Percentiles rank a stretch among this genome's conserved stretches.
phyloP scores from a whole-genome alignment of 2,113 vertebrate genomes.

The Tricholaema leucomelas region DNA sequence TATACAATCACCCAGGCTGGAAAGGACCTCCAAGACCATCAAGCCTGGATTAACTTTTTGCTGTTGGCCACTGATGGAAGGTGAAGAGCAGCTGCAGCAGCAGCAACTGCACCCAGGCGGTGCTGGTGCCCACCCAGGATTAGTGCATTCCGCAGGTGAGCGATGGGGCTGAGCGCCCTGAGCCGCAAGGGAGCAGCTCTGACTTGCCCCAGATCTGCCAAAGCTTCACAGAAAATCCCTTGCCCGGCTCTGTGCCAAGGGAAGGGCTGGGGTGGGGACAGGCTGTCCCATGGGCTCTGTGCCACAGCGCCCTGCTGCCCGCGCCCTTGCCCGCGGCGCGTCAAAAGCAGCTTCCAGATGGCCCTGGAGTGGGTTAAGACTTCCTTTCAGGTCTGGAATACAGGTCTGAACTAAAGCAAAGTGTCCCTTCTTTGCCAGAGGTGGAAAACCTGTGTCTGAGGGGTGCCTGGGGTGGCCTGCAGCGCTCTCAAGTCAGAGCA shows the following conservation, averaged over 20 bases:
- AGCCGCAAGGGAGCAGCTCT: accelerated
- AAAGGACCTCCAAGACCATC: too few species aligned
- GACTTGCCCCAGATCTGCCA: accelerated
- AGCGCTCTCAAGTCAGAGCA: neutral
- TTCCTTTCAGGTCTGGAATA: neutral
- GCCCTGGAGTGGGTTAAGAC: neutral
- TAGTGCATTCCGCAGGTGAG: accelerated
- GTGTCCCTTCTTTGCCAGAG: neutral
- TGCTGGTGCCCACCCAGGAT: neutral
- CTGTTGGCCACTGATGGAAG: accelerated
- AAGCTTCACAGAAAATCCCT: neutral
- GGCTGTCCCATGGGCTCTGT: accelerated
- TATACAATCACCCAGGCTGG: too few species aligned
- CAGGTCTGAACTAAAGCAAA: neutral
- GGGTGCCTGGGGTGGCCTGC: neutral
- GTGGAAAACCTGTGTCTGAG: neutral
- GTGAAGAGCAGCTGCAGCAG: neutral
- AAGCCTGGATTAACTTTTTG: neutral
- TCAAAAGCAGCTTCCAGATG: accelerated
- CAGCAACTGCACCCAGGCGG: neutral
- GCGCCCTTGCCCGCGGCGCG: neutral
- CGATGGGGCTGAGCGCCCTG: neutral
- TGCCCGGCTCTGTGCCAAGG: accelerated
- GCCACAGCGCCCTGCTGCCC: neutral
- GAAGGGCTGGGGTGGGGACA: neutral